A percentile compares a stretch with the other conserved stretches of the same genome.
These are phyloP conservation scores for Torymus texanus DNA, from an alignment of 2,888 invertebrate species.

Conservation along the genomic window DNA sequence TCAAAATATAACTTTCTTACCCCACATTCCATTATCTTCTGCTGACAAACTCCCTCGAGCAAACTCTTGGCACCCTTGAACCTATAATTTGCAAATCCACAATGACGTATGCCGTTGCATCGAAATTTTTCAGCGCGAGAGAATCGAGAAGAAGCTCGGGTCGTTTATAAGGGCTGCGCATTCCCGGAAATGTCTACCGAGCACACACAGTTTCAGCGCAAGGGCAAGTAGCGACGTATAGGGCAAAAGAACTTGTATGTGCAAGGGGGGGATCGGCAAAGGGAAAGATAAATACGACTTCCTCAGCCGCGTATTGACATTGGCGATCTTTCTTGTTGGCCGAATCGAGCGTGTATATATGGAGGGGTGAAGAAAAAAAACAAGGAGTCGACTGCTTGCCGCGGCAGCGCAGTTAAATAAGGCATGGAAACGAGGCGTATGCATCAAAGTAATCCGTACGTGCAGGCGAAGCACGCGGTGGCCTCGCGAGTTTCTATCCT, in stretches of 20 bases:
- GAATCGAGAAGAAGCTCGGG: not conserved
- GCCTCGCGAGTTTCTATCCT: conserved; percentile 8
- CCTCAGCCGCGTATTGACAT: conserved; percentile 49
- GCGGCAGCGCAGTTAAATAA: conserved; percentile 48
- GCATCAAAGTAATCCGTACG: conserved; percentile 57
- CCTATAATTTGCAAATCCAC: conserved; percentile 34
- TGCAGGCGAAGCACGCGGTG: conserved; percentile 2
- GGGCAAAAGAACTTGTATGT: too few relatives aligned
- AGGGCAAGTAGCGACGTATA: too few relatives aligned
- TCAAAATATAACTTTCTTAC: too few relatives aligned
- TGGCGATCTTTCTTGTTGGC: conserved; percentile 38
- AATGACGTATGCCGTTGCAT: conserved; percentile 41
- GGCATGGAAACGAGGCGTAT: conserved; percentile 52
- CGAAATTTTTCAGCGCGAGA: conserved; percentile 34
- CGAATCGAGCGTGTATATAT: conserved; percentile 26
- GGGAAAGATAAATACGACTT: conserved; percentile 60
- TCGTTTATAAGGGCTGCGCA: too few relatives aligned
- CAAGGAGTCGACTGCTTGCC: not conserved
- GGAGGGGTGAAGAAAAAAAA: conserved; percentile 17
- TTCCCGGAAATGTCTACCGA: too few relatives aligned
- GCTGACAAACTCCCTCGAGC: too few relatives aligned
- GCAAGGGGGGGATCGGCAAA: conserved; percentile 12
- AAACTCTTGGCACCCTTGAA: too few relatives aligned
- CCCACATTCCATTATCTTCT: too few relatives aligned
- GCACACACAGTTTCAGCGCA: too few relatives aligned